A percentile compares a stretch with the other conserved stretches of the same genome.
phyloP scores from a whole-genome alignment of 2,888 invertebrate genomes.

The Tenthredo scrophulariae region DNA sequence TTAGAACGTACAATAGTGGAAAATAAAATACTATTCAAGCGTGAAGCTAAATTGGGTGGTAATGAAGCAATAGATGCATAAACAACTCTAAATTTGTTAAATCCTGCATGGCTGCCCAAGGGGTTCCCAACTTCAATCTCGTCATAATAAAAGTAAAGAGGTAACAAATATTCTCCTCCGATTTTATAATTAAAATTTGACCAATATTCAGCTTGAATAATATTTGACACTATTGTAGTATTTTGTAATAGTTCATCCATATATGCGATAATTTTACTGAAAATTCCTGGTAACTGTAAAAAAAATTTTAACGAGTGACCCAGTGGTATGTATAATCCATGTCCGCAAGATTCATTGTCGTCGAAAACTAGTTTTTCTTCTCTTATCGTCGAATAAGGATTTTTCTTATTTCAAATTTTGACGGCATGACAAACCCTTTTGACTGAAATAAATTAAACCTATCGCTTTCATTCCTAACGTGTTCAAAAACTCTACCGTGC shows the following conservation, averaged over 20 bases:
- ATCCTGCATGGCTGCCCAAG: conserved; percentile 57
- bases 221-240: conserved; percentile 55
- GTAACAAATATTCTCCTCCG: conserved; percentile 55
- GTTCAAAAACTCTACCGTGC: conserved; percentile 50
- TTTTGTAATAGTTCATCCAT: conserved; percentile 54
- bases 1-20: conserved; percentile 61
- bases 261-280: conserved; percentile 56
- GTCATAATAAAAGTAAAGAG: conserved; percentile 59
- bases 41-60: conserved; percentile 58
- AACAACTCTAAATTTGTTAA: conserved; percentile 58
- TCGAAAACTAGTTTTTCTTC: conserved; percentile 53
- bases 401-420: conserved; percentile 42
- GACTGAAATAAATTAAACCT: too few relatives aligned
- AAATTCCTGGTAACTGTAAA: conserved; percentile 60
- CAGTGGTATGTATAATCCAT: neutral
- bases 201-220: conserved; percentile 57
- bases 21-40: conserved; percentile 62
- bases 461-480: too few relatives aligned
- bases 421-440: conserved; percentile 46
- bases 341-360: neutral
- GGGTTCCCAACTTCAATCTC: conserved; percentile 60
- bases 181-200: conserved; percentile 48
- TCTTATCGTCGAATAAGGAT: conserved; percentile 37
- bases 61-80: conserved; percentile 60
- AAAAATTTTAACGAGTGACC: conserved; percentile 56